Percentiles rank a stretch among this genome's conserved stretches.
Evolutionary conservation across 2,888 invertebrate genomes (phyloP).

Genomic region (Drosophila merina): DNA sequence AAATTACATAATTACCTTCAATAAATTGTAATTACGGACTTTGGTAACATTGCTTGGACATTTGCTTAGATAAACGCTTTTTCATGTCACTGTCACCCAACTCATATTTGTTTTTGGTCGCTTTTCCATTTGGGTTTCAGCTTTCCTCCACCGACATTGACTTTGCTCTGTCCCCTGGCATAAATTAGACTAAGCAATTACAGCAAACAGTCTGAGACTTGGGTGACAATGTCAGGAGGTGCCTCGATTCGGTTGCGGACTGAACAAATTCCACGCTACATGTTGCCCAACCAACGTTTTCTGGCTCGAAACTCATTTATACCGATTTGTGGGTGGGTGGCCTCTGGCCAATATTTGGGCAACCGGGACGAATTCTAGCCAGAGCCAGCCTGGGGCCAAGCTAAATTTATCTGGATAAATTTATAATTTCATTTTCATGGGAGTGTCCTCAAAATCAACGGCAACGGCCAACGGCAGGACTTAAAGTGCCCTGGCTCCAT

Average conservation of each 20-base stretch:
- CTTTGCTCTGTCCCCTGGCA: slow-evolving; percentile 73
- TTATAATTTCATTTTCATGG: slow-evolving; percentile 43
- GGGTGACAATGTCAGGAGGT: slow-evolving; percentile 46
- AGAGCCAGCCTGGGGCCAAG: not conserved
- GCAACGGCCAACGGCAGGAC: not conserved
- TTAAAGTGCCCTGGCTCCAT: slow-evolving; percentile 5
- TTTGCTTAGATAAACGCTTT: slow-evolving; percentile 57
- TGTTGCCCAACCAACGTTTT: slow-evolving; percentile 36
- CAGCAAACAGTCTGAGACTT: slow-evolving; percentile 49
- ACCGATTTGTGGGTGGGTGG: slow-evolving; percentile 36
- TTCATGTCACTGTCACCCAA: slow-evolving; percentile 36
- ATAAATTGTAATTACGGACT: slow-evolving; percentile 79
- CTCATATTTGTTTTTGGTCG: slow-evolving; percentile 13
- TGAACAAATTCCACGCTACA: slow-evolving; percentile 61
- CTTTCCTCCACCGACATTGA: slow-evolving; percentile 60
- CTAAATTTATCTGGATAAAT: slow-evolving; percentile 30
- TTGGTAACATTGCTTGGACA: slow-evolving; percentile 60
- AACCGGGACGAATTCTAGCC: slow-evolving; percentile 12
- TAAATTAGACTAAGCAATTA: slow-evolving; percentile 73
- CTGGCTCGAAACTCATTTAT: slow-evolving; percentile 38
- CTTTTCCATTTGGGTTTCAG: slow-evolving; percentile 42
- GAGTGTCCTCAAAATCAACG: slow-evolving; percentile 19
- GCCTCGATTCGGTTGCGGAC: too few species aligned
- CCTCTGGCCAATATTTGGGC: slow-evolving; percentile 10
- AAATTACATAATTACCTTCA: slow-evolving; percentile 78